Evolutionary conservation across 2,888 invertebrate genomes (phyloP).

Genomic region (Physocephala rufipes): DNA sequence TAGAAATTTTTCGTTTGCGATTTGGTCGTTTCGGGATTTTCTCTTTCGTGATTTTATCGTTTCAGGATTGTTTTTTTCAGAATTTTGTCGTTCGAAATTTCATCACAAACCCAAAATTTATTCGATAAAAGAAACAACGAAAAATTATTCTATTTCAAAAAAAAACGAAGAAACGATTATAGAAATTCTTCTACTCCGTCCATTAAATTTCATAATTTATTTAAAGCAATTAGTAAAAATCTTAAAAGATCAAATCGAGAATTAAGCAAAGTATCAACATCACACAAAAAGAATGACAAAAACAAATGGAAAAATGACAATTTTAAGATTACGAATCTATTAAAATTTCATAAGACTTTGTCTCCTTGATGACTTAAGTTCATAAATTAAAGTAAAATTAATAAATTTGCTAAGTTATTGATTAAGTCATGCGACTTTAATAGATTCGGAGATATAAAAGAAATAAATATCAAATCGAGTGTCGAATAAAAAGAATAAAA

Average conservation of each 20-base stretch:
- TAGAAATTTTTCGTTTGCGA: too few species aligned
- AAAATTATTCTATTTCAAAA: too few species aligned
- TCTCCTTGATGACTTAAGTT: conserved; percentile 7
- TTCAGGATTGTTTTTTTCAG: too few species aligned
- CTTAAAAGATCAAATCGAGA: not conserved
- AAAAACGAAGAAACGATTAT: not conserved
- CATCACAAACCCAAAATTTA: too few species aligned
- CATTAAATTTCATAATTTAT: conserved; percentile 2
- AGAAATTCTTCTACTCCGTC: not conserved
- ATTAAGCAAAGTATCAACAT: not conserved
- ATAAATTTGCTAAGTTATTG: conserved; percentile 21
- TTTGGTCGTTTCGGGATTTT: too few species aligned
- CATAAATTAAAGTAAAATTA: conserved; percentile 26
- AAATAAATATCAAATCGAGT: too few species aligned
- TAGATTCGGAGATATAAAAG: not conserved
- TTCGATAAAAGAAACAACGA: too few species aligned
- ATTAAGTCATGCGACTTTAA: conserved; percentile 20
- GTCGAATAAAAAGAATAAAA: too few species aligned
- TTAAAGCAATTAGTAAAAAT: not conserved
- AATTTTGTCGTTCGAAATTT: too few species aligned
- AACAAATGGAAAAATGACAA: not conserved
- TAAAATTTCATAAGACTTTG: not conserved
- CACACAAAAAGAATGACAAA: not conserved
- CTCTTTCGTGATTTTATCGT: too few species aligned
- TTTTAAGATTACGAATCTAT: not conserved